Base-by-base conservation (phyloP, 1,140 invertebrate genomes). In the Plodia interpunctella region DNA sequence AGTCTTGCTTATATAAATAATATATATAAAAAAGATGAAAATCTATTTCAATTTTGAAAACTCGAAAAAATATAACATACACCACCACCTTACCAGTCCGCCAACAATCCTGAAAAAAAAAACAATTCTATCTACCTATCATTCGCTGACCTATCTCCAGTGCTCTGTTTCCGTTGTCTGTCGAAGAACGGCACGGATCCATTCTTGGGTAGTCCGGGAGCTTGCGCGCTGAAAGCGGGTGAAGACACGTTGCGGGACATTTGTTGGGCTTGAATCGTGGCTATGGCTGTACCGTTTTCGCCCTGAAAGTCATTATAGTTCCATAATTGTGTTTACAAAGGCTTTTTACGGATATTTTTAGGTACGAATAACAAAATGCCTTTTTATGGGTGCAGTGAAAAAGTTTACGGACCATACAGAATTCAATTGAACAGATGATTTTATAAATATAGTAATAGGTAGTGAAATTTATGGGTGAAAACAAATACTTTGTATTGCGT, bases 121-220 rank as follows among this genome's bases (percentile, higher is more conserved):
- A 60, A 55, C 3, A 30, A 10, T n/a, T 17, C 35, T 25, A 60
- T 52, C 65, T 81, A 74, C 70, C 72, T 75, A 68, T 81, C 70
- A 17, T 56, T 65, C 25, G 64, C 74, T 70, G 92, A 96, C 71
- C 94, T 91, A 77, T 95, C 95, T 30, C 94, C 93, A 30, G 93
- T 93, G 63, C 94, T 95, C 1, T 95, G 94, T 79, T 96, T 96
- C 10, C 95, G 91, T 28, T 96, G 94, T 10, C 95, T 89, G 78
- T 96, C 95, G 79, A 97, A 97, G 70, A 96, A 95, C 1, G 96
- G 96, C 51, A 97, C 96, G 3, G 95, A 96, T 18, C 95, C 95
- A 78, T 96, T 97, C 83, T 97, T 97, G 52, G 95, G 95, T 69
- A 97, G 90, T 44, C 94, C 93, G 67, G 94, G 94, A 13, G 94